A percentile compares a stretch with the other conserved stretches of the same genome.
phyloP scores from a whole-genome alignment of 2,888 invertebrate species.

The Heliconius hortense region DNA sequence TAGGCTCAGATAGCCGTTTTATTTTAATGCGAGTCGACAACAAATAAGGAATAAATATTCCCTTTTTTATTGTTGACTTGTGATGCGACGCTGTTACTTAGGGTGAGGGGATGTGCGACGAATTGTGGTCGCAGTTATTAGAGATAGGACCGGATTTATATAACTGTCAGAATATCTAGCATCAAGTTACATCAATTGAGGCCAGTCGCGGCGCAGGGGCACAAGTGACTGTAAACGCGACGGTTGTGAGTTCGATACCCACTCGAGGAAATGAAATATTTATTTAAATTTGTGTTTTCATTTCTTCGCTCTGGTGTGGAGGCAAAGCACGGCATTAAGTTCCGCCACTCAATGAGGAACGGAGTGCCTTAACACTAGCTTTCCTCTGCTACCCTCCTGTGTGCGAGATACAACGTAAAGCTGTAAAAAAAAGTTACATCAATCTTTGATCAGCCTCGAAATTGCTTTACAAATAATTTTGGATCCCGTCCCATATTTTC shows the following conservation, averaged over 20 bases:
- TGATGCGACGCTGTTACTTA: constrained; percentile 76
- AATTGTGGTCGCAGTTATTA: constrained; percentile 76
- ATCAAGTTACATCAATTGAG: constrained; percentile 64
- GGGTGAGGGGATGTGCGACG: constrained; percentile 71
- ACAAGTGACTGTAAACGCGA: no score
- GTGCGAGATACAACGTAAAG: no score
- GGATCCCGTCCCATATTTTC: neutral
- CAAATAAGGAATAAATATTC: constrained; percentile 81
- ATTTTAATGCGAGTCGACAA: constrained; percentile 80
- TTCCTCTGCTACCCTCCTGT: no score
- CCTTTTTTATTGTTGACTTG: constrained; percentile 74
- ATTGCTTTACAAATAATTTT: constrained; percentile 18
- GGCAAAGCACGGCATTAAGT: no score
- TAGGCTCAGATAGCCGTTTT: constrained; percentile 76
- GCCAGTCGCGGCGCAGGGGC: no score
- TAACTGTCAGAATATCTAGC: constrained; percentile 65
- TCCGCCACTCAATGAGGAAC: no score
- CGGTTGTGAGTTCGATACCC: no score
- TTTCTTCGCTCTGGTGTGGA: no score
- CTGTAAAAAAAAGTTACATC: constrained; percentile 54
- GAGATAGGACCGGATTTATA: constrained; percentile 68
- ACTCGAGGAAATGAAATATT: no score
- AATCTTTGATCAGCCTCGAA: constrained; percentile 50
- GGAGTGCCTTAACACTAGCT: no score
- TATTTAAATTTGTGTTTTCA: no score